phyloP scores from a whole-genome alignment of 2,797 vertebrate genomes.

The Masticophis lateralis region DNA sequence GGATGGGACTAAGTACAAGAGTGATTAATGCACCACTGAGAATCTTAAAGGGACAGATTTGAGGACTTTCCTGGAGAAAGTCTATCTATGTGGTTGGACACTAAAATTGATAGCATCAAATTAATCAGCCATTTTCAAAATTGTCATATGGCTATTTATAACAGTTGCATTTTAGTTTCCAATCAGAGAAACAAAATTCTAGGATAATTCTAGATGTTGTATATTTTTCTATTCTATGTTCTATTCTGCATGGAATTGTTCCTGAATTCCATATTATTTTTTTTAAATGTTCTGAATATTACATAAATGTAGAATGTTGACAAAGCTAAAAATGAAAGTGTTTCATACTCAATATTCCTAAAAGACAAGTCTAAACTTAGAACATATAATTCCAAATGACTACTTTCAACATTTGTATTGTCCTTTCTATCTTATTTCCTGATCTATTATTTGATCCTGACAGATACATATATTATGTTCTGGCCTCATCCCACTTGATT shows the following conservation, averaged over 20 bases:
- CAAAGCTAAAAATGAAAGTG: not conserved
- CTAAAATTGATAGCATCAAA: not conserved
- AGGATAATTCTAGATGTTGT: not conserved
- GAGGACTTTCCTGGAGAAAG: not conserved
- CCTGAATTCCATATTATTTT: not conserved
- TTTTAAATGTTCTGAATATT: not conserved
- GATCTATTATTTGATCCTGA: conserved; percentile 75
- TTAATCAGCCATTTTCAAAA: not conserved
- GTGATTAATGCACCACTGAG: not conserved
- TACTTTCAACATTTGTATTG: conserved; percentile 57
- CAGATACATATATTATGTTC: conserved; percentile 75
- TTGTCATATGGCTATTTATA: not conserved
- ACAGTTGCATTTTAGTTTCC: not conserved
- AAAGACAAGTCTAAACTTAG: conserved; percentile 51
- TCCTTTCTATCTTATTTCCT: conserved; percentile 64
- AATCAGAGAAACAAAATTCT: not conserved
- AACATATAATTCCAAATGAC: conserved; percentile 50
- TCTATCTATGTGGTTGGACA: not conserved
- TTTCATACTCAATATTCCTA: conserved; percentile 39
- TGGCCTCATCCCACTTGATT: conserved; percentile 79
- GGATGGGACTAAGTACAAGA: not conserved
- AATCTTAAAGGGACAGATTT: not conserved
- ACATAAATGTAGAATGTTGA: not conserved
- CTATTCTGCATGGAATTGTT: not conserved
- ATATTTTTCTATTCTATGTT: not conserved